Evolutionary conservation across 2,888 invertebrate genomes (phyloP), one percentile per base, ranked within the genome.

Genomic region (Neuroscelio doddi): DNA sequence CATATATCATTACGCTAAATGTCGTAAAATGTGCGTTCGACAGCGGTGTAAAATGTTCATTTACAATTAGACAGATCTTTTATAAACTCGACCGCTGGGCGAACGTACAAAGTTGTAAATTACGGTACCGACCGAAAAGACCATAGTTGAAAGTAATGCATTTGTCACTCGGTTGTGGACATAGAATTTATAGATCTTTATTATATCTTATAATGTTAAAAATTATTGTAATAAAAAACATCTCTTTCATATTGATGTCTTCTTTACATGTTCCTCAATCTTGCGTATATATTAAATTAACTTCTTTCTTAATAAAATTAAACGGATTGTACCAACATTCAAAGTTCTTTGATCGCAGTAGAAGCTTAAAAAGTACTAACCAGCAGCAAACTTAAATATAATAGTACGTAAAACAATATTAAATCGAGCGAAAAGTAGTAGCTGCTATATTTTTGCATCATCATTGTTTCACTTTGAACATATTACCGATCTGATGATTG

Each of bases 101-200:
- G 56, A 63, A 59, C 56, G 52, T 65, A 58, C 44, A 14, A 58
- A 59, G 27, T 59, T 71, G 72, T 75, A 71, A 73, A 75, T 72
- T 70, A 69, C 57, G 55, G 34, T 64, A 73, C 68, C 70, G 55
- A 72, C 71, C 61, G 56, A 14, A 61, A 70, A 73, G 66, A 75
- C 58, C 56, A 65, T 64, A 68, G 42, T 58, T 38, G 62, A 63
- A 65, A 55, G 50, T 63, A 71, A 72, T 75, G 71, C 71, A 75
- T 79, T 78, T 77, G 77, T 77, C 77, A 79, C 77, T 75, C 73
- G 79, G 78, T 80, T 78, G 79, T 80, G 80, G 79, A 80, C 71
- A 77, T 77, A 80, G 75, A 81, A 71, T 74, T 79, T 80, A 81
- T 79, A 80, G 76, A 81, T 78, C 72, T 80, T 77, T 80, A 80